Percentiles rank a stretch among this genome's conserved stretches.
Conservation (phyloP, 2,797 vertebrate species). For the Ambastaia sidthimunki region DNA sequence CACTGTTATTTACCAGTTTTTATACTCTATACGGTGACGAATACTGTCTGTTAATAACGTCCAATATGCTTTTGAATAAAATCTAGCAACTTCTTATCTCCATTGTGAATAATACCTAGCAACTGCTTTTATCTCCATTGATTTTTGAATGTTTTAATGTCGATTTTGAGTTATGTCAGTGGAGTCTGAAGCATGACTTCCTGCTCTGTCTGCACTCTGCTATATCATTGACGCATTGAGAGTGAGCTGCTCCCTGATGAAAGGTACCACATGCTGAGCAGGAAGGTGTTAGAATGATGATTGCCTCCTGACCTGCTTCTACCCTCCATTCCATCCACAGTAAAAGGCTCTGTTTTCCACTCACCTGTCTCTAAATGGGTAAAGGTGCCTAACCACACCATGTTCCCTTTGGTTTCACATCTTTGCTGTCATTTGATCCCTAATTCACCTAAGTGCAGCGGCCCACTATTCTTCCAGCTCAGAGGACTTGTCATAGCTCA, state of each 20-base stretch:
- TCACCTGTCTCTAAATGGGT: slow-evolving; percentile 76
- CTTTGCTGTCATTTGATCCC: slow-evolving; percentile 79
- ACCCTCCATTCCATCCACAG: slow-evolving; percentile 78
- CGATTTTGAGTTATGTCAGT: slow-evolving; percentile 18
- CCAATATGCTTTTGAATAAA: too few species aligned
- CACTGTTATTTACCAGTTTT: too few species aligned
- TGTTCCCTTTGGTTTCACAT: slow-evolving; percentile 74
- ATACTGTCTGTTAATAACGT: too few species aligned
- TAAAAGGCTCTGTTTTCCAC: slow-evolving; percentile 72
- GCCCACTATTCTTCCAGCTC: slow-evolving; percentile 53
- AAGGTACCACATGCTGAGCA: slow-evolving; percentile 69
- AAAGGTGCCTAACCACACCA: slow-evolving; percentile 68
- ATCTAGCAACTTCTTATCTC: neutral
- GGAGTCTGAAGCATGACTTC: slow-evolving; percentile 37
- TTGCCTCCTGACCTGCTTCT: slow-evolving; percentile 78
- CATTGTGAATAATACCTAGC: neutral
- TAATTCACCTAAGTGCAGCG: slow-evolving; percentile 65
- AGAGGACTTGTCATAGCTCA: slow-evolving; percentile 60
- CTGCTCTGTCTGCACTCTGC: slow-evolving; percentile 47
- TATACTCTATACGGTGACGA: too few species aligned
- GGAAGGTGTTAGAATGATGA: slow-evolving; percentile 77
- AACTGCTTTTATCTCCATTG: too few species aligned
- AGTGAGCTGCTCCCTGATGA: slow-evolving; percentile 58
- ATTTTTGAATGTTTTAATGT: neutral
- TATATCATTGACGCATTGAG: slow-evolving; percentile 42